Percentiles rank a stretch among this genome's conserved stretches.
Conservation (phyloP, 1,140 invertebrate genomes). For the Trachelipus rathkii region DNA sequence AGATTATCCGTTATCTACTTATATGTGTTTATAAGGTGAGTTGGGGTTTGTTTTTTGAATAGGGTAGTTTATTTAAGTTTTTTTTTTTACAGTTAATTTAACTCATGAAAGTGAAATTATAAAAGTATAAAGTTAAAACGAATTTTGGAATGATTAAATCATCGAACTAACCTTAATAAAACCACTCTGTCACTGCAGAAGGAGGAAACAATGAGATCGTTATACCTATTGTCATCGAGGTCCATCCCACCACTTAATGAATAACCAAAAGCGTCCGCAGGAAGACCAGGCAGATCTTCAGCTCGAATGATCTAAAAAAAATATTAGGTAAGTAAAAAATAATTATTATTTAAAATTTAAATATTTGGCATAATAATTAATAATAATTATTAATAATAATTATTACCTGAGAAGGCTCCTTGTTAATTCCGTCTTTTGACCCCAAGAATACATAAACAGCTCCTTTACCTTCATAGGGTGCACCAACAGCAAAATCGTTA, state of each 20-base stretch:
- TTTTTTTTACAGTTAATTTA: too few species aligned
- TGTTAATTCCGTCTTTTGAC: constrained; percentile 65
- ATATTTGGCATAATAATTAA: neutral
- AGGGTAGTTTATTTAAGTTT: too few species aligned
- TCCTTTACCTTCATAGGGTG: constrained; percentile 75
- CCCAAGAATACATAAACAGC: constrained; percentile 84
- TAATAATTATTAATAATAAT: neutral
- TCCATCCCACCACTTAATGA: constrained; percentile 83
- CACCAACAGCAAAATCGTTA: constrained; percentile 84
- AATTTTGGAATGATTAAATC: too few species aligned
- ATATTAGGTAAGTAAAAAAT: neutral
- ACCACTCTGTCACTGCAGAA: constrained; percentile 73
- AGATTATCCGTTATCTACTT: too few species aligned
- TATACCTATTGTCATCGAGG: constrained; percentile 85
- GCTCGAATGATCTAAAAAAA: constrained; percentile 40
- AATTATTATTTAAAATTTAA: neutral
- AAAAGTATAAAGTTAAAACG: too few species aligned
- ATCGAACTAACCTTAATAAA: constrained; percentile 54
- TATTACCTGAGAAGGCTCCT: constrained; percentile 67
- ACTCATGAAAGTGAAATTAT: too few species aligned
- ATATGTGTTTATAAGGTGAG: too few species aligned
- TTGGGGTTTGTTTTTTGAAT: too few species aligned
- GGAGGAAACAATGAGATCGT: constrained; percentile 83
- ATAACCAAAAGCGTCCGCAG: constrained; percentile 75
- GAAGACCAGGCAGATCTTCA: constrained; percentile 39